Evolutionary conservation across 1,140 invertebrate species (phyloP).

Genomic region (Brachionus sp.): DNA sequence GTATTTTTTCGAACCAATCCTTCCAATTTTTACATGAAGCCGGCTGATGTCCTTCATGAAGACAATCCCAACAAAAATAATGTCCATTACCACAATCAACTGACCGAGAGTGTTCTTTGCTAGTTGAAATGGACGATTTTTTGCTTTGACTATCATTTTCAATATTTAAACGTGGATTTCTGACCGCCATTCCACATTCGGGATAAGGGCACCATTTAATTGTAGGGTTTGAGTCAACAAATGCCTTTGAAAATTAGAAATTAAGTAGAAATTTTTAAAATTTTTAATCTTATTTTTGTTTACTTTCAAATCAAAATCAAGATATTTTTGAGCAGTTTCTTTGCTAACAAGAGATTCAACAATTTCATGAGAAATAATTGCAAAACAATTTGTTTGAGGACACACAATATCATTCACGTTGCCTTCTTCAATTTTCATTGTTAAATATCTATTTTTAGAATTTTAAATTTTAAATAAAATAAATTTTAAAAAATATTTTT

Average conservation of each 20-base stretch:
- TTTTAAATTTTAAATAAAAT: neutral
- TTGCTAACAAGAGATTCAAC: conserved; percentile 68
- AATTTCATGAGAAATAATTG: conserved; percentile 67
- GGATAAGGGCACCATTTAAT: conserved; percentile 73
- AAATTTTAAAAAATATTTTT: neutral
- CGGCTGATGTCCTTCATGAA: conserved; percentile 70
- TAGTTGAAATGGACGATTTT: conserved; percentile 47
- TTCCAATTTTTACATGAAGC: conserved; percentile 68
- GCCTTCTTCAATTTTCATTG: conserved; percentile 68
- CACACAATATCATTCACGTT: conserved; percentile 69
- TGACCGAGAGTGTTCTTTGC: conserved; percentile 64
- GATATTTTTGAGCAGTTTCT: conserved; percentile 67
- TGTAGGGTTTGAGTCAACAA: conserved; percentile 70
- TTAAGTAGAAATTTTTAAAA: too few relatives aligned
- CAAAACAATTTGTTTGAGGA: conserved; percentile 67
- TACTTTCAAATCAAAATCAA: conserved; percentile 70
- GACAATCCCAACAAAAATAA: conserved; percentile 70
- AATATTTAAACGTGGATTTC: conserved; percentile 62
- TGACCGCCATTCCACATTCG: conserved; percentile 68
- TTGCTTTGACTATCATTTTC: neutral
- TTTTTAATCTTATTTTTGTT: too few relatives aligned
- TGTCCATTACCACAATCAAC: conserved; percentile 73
- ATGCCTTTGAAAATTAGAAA: conserved; percentile 57
- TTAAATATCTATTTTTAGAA: conserved; percentile 63
- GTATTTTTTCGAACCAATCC: conserved; percentile 67